Percentiles rank a stretch among this genome's conserved stretches.
These are phyloP conservation scores for Corynorhinus townsendii DNA, from an alignment of 2,113 vertebrate species.

Conservation along the genomic window DNA sequence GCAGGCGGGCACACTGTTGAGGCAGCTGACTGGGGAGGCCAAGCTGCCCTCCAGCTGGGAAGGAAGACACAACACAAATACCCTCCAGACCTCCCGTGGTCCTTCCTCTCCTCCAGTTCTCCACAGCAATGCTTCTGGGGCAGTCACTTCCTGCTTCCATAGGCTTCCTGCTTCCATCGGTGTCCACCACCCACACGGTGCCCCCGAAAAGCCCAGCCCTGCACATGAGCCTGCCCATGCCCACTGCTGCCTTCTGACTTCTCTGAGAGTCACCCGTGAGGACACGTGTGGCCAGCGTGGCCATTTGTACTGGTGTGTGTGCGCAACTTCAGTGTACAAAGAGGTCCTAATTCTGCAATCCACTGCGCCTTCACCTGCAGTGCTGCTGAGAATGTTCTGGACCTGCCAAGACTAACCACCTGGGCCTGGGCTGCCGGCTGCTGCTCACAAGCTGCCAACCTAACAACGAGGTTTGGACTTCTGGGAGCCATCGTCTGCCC, in stretches of 20 bases:
- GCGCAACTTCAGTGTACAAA: background rate
- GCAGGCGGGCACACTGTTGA: background rate
- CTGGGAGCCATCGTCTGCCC: background rate
- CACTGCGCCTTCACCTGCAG: background rate
- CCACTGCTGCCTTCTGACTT: background rate
- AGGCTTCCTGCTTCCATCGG: too few species aligned
- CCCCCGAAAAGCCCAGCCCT: background rate
- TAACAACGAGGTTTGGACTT: accelerated
- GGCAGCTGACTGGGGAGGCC: accelerated
- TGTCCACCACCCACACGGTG: too few species aligned
- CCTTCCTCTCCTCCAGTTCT: background rate
- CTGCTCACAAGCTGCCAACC: background rate
- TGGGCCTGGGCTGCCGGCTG: accelerated
- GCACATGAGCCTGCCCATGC: accelerated
- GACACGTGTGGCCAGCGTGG: accelerated
- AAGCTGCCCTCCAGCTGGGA: too few species aligned
- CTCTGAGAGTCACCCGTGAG: accelerated
- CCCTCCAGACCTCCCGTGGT: accelerated
- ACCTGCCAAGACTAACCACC: too few species aligned
- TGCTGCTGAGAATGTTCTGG: background rate
- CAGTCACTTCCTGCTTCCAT: background rate
- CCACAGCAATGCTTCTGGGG: accelerated
- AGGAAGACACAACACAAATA: background rate
- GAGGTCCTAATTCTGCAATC: background rate
- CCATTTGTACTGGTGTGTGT: background rate